A percentile compares a stretch with the other conserved stretches of the same genome.
Conservation (phyloP, 1,140 invertebrate species). For the Cephus cinctus region DNA sequence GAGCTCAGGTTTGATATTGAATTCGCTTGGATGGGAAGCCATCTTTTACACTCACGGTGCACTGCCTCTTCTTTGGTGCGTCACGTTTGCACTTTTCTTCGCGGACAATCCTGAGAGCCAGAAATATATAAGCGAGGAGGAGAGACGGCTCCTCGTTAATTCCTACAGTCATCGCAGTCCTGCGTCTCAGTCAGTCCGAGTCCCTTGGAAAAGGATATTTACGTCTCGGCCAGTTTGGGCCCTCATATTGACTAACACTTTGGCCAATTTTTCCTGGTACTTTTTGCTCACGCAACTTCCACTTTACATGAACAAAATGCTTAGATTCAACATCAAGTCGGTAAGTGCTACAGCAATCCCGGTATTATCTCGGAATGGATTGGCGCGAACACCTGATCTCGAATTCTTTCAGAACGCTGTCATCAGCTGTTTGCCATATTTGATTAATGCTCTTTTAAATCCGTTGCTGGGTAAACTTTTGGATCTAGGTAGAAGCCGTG, state of each 20-base stretch:
- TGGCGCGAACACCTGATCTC: background rate
- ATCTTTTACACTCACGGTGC: constrained; percentile 80
- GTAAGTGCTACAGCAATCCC: constrained; percentile 51
- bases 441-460: constrained; percentile 70
- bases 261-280: constrained; percentile 92
- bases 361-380: background rate
- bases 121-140: constrained; percentile 68
- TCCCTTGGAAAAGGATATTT: constrained; percentile 71
- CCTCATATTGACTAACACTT: constrained; percentile 68
- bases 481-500: constrained; percentile 63
- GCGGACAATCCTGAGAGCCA: constrained; percentile 74
- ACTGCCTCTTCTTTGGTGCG: constrained; percentile 68
- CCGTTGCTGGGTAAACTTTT: constrained; percentile 62
- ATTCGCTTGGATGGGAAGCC: constrained; percentile 67
- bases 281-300: constrained; percentile 91
- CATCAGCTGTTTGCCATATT: constrained; percentile 69
- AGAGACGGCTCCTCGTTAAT: constrained; percentile 62
- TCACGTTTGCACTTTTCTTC: constrained; percentile 66
- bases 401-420: constrained; percentile 62
- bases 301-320: constrained; percentile 87
- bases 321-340: constrained; percentile 82
- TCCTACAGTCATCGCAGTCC: constrained; percentile 59
- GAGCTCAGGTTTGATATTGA: constrained; percentile 67
- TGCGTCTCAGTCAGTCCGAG: constrained; percentile 33
- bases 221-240: constrained; percentile 73